These are phyloP conservation scores for Ceratina australensis DNA, from an alignment of 1,140 invertebrate genomes.

Conservation along the genomic window DNA sequence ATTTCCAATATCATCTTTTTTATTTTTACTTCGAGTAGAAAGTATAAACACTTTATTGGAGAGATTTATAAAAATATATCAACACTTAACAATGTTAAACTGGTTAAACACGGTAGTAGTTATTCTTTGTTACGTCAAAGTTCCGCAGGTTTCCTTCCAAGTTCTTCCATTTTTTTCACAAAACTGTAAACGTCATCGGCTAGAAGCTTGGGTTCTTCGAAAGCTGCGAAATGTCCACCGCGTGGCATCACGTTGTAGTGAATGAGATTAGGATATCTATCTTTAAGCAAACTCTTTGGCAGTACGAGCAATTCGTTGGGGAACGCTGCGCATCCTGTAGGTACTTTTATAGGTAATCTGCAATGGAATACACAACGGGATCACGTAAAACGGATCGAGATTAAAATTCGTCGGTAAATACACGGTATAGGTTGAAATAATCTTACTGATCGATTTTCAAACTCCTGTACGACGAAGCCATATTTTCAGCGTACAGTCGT, in stretches of 20 bases:
- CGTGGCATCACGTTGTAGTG: slow-evolving; percentile 81
- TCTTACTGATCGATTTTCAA: slow-evolving; percentile 79
- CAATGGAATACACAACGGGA: slow-evolving; percentile 56
- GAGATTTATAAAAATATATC: slow-evolving; percentile 14
- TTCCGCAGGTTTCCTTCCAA: background rate
- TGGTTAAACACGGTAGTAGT: no score
- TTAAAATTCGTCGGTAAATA: no score
- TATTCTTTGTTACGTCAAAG: background rate
- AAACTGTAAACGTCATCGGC: slow-evolving; percentile 83
- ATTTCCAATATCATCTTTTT: background rate
- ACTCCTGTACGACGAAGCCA: slow-evolving; percentile 71
- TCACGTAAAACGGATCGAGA: no score
- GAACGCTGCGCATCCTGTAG: slow-evolving; percentile 84
- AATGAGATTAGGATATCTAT: slow-evolving; percentile 83
- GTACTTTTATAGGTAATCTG: slow-evolving; percentile 83
- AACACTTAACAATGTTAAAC: no score
- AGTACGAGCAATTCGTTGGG: slow-evolving; percentile 82
- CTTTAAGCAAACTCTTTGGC: slow-evolving; percentile 81
- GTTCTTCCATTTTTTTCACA: slow-evolving; percentile 63
- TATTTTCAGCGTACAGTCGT: slow-evolving; percentile 87
- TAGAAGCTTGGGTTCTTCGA: slow-evolving; percentile 87
- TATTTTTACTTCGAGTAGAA: slow-evolving; percentile 22
- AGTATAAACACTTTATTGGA: slow-evolving; percentile 12
- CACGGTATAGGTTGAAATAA: no score
- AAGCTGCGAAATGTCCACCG: slow-evolving; percentile 93